phyloP scores from a whole-genome alignment of 2,797 vertebrate genomes.

The Gymnocypris eckloni region DNA sequence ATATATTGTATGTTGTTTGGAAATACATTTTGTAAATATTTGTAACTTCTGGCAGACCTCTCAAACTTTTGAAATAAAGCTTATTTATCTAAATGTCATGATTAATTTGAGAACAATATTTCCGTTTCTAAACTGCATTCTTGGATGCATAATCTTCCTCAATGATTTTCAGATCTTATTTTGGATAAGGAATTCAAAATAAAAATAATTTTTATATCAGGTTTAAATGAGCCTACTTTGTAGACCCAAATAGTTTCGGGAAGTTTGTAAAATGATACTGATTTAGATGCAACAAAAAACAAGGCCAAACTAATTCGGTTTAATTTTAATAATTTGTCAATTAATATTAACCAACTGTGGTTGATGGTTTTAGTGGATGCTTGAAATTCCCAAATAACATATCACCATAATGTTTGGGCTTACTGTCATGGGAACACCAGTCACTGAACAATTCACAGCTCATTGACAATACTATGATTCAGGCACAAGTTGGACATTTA shows the following conservation, averaged over 20 bases:
- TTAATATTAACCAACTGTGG: not conserved
- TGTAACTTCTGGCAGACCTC: slow-evolving; percentile 66
- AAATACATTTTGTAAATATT: slow-evolving; percentile 69
- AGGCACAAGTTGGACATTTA: slow-evolving; percentile 11
- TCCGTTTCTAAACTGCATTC: not conserved
- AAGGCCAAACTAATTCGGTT: not conserved
- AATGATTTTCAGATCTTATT: not conserved
- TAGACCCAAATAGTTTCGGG: not conserved
- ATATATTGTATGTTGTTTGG: slow-evolving; percentile 38
- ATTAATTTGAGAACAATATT: not conserved
- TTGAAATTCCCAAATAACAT: not conserved
- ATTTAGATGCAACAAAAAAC: no score
- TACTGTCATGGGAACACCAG: no score
- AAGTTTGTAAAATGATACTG: no score
- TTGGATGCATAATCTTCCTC: not conserved
- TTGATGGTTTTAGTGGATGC: not conserved
- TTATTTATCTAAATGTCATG: slow-evolving; percentile 65
- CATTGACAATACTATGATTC: slow-evolving; percentile 3
- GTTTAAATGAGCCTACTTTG: not conserved
- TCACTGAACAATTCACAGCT: not conserved
- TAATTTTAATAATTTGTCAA: no score
- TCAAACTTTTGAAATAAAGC: slow-evolving; percentile 78
- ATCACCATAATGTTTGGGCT: not conserved
- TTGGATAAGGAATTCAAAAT: not conserved
- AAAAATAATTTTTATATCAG: not conserved